These are phyloP conservation scores for Acinonyx jubatus DNA, from an alignment of 2,113 vertebrate species.

Conservation along the genomic window DNA sequence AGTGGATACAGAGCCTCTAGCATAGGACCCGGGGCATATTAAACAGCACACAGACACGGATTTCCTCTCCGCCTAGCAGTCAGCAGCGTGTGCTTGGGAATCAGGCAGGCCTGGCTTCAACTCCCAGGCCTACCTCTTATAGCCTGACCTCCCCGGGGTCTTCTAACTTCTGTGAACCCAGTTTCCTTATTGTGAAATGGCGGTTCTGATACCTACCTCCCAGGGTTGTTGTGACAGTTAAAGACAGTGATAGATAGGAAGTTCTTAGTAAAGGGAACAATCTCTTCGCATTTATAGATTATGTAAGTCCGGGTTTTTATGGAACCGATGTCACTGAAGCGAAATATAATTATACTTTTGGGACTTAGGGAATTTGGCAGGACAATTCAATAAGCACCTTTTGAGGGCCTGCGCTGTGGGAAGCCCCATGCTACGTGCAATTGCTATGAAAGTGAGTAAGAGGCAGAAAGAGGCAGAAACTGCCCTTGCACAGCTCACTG, in stretches of 20 bases:
- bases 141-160: not conserved
- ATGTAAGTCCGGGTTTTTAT: not conserved
- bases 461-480: not conserved
- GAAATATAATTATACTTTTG: not conserved
- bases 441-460: not conserved
- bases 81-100: not conserved
- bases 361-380: not conserved
- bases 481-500: not conserved
- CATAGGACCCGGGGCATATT: not conserved
- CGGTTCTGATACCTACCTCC: not conserved
- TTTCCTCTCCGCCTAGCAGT: not conserved
- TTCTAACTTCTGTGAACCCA: not conserved
- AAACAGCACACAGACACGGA: not conserved
- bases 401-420: not conserved
- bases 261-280: not conserved
- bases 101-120: not conserved
- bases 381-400: not conserved
- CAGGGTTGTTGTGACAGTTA: not conserved
- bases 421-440: not conserved
- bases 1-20: not conserved
- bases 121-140: not conserved
- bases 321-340: not conserved
- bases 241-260: not conserved
- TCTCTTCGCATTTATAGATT: not conserved
- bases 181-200: not conserved